Conservation (phyloP, 2,888 invertebrate species). For the Cremastinae sp. region DNA sequence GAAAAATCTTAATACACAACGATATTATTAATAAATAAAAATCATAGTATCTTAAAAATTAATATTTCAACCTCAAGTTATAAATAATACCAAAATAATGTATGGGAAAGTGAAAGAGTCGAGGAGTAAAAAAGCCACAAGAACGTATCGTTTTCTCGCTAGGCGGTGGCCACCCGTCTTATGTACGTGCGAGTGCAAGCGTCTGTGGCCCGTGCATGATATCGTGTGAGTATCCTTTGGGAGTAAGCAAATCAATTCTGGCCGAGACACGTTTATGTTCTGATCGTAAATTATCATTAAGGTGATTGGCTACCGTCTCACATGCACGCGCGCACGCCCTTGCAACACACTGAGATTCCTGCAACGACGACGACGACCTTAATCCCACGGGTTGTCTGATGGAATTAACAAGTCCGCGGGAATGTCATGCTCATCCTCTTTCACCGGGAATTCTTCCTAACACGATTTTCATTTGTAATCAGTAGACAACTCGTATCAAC, state of each 20-base stretch:
- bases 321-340: slow-evolving; percentile 56
- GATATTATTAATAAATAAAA: no score
- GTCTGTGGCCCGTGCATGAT: slow-evolving; percentile 54
- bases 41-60: no score
- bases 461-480: not conserved
- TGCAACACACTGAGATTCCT: slow-evolving; percentile 40
- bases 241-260: slow-evolving; percentile 77
- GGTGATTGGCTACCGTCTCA: slow-evolving; percentile 75
- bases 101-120: slow-evolving; percentile 11
- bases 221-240: slow-evolving; percentile 73
- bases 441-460: not conserved
- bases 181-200: slow-evolving; percentile 28
- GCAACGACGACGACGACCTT: slow-evolving; percentile 47
- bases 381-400: slow-evolving; percentile 42
- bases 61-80: no score
- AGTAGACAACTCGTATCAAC: not conserved
- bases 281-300: slow-evolving; percentile 79
- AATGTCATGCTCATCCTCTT: slow-evolving; percentile 18
- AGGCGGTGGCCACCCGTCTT: slow-evolving; percentile 63
- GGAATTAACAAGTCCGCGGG: slow-evolving; percentile 11
- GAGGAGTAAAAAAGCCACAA: slow-evolving; percentile 36
- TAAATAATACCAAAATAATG: no score
- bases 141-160: slow-evolving; percentile 30
- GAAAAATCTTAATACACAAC: no score
- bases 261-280: slow-evolving; percentile 74